Evolutionary conservation across 64 coral and sea anemone genomes (phyloP).

Genomic region (Actinia equina): DNA sequence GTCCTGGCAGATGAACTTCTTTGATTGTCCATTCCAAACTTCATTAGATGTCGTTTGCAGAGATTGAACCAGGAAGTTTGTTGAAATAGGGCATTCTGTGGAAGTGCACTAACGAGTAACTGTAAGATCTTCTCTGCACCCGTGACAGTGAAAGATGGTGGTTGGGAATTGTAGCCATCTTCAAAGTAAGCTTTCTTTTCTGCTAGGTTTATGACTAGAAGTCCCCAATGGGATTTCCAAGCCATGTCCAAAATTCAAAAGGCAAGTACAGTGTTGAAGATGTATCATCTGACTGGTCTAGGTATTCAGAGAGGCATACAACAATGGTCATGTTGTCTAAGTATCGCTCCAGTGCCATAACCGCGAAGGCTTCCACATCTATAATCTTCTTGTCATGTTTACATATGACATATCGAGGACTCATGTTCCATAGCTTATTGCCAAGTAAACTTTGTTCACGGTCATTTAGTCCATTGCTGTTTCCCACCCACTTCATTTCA

Average conservation of each 20-base stretch:
- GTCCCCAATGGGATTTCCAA: constrained; percentile 11
- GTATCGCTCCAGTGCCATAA: background rate
- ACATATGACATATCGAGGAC: background rate
- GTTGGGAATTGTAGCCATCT: constrained; percentile 16
- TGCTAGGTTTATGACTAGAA: constrained; percentile 7
- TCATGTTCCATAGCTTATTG: background rate
- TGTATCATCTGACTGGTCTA: background rate
- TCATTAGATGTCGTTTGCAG: background rate
- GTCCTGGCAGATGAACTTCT: background rate
- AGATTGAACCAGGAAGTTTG: constrained; percentile 15
- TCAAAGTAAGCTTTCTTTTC: constrained; percentile 11
- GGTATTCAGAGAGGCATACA: background rate
- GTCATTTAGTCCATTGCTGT: background rate
- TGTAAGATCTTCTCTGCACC: constrained; percentile 19
- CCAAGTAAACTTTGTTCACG: background rate
- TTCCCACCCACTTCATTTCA: background rate
- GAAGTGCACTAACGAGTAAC: background rate
- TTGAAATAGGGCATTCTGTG: background rate
- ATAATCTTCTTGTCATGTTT: constrained; percentile 1
- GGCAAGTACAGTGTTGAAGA: background rate
- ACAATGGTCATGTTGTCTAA: constrained; percentile 13
- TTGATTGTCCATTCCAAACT: constrained; percentile 22
- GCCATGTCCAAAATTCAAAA: constrained; percentile 18
- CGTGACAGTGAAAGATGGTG: background rate
- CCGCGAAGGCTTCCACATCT: background rate